Conservation (phyloP, 2,888 invertebrate genomes). For the Prenolepis imparis region DNA sequence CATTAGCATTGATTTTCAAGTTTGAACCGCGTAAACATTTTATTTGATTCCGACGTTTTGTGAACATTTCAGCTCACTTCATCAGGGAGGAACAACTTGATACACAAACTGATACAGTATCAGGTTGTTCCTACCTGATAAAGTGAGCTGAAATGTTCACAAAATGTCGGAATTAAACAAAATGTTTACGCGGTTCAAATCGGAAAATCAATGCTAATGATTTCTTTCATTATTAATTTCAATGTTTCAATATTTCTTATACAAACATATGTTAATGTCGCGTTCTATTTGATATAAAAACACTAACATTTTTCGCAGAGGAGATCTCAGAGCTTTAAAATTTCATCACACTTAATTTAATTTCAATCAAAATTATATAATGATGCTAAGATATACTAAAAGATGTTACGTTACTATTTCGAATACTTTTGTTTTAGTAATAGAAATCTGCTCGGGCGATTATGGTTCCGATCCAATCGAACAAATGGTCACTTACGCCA, state of each 20-base stretch:
- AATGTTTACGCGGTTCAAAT: too few species aligned
- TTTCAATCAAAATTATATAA: not conserved
- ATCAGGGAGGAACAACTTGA: too few species aligned
- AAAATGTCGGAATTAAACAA: too few species aligned
- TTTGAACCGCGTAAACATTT: too few species aligned
- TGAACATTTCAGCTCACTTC: too few species aligned
- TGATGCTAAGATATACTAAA: constrained; percentile 18
- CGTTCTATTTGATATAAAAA: not conserved
- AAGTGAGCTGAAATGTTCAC: too few species aligned
- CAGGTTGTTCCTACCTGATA: too few species aligned
- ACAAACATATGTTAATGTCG: not conserved
- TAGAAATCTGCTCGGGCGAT: constrained; percentile 93
- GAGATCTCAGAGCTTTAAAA: not conserved
- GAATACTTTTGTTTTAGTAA: constrained; percentile 87
- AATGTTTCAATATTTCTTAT: not conserved
- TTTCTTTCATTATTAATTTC: too few species aligned
- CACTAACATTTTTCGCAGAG: not conserved
- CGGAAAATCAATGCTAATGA: too few species aligned
- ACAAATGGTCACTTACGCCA: constrained; percentile 90
- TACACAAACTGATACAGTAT: too few species aligned
- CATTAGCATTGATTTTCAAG: too few species aligned
- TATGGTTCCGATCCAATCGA: constrained; percentile 91
- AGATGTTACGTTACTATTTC: constrained; percentile 11
- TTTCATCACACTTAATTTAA: not conserved
- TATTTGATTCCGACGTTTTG: too few species aligned